phyloP scores from a whole-genome alignment of 2,113 vertebrate genomes.

The Gavialis gangeticus region DNA sequence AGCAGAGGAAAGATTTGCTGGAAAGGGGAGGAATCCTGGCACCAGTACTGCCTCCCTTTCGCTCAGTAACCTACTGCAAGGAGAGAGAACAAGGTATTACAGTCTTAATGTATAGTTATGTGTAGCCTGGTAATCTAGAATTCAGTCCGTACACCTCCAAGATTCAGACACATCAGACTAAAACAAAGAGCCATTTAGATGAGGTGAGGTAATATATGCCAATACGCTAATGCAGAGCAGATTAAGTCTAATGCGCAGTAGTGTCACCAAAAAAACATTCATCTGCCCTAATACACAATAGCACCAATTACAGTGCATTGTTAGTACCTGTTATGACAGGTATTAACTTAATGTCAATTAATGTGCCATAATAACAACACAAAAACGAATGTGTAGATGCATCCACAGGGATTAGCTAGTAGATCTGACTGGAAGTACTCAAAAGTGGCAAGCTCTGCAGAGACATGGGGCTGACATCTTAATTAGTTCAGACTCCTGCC shows the following conservation, averaged over 20 bases:
- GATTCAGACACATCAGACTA: neutral
- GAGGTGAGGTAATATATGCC: too few relatives aligned
- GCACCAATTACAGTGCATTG: too few relatives aligned
- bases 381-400: too few relatives aligned
- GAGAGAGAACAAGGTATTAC: neutral
- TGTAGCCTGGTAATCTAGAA: neutral
- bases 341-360: too few relatives aligned
- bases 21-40: neutral
- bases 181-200: neutral
- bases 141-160: neutral
- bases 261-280: too few relatives aligned
- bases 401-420: neutral
- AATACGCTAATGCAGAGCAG: too few relatives aligned
- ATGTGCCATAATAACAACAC: too few relatives aligned
- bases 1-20: neutral
- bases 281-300: too few relatives aligned
- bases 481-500: neutral
- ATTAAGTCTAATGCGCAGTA: too few relatives aligned
- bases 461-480: constrained; percentile 30
- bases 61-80: neutral
- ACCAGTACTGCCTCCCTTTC: neutral
- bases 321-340: too few relatives aligned
- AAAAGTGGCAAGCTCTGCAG: constrained; percentile 23
- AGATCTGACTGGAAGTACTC: neutral
- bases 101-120: neutral